phyloP scores from a whole-genome alignment of 2,113 vertebrate genomes.

The Platichthys stellatus region DNA sequence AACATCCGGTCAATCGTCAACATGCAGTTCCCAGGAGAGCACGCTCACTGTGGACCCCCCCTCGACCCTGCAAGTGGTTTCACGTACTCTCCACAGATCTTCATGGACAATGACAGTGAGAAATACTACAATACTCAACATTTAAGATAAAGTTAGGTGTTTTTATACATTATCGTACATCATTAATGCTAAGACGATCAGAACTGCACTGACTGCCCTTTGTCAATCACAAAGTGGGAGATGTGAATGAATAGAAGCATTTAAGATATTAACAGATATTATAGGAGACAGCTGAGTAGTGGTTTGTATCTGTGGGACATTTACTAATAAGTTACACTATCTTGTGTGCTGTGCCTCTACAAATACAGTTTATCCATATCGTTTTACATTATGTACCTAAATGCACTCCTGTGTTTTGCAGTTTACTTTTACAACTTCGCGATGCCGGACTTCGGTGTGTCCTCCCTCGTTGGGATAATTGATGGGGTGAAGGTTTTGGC shows the following conservation, averaged over 20 bases:
- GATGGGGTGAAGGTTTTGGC: slow-evolving; percentile 85
- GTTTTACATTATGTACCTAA: neutral
- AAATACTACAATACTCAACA: neutral
- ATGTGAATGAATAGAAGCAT: too few species aligned
- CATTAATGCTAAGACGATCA: too few species aligned
- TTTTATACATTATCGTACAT: too few species aligned
- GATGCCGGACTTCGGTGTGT: slow-evolving; percentile 84
- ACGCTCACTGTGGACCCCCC: slow-evolving; percentile 83
- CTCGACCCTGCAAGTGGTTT: slow-evolving; percentile 83
- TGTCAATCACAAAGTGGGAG: too few species aligned
- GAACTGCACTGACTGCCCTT: too few species aligned
- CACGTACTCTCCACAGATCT: slow-evolving; percentile 84
- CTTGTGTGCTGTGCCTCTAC: neutral
- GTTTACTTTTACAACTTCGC: slow-evolving; percentile 89
- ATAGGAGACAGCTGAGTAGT: too few species aligned
- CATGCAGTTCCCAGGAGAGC: slow-evolving; percentile 85
- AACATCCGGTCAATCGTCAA: slow-evolving; percentile 86
- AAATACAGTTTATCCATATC: neutral
- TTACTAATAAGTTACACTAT: neutral
- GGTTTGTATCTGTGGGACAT: too few species aligned
- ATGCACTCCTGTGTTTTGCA: slow-evolving; percentile 52
- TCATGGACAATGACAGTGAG: slow-evolving; percentile 87
- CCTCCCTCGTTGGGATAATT: slow-evolving; percentile 78
- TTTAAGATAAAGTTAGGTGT: too few species aligned
- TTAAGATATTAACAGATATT: too few species aligned